These are phyloP conservation scores for Crematogaster levior DNA, from an alignment of 2,888 invertebrate species.

Conservation along the genomic window DNA sequence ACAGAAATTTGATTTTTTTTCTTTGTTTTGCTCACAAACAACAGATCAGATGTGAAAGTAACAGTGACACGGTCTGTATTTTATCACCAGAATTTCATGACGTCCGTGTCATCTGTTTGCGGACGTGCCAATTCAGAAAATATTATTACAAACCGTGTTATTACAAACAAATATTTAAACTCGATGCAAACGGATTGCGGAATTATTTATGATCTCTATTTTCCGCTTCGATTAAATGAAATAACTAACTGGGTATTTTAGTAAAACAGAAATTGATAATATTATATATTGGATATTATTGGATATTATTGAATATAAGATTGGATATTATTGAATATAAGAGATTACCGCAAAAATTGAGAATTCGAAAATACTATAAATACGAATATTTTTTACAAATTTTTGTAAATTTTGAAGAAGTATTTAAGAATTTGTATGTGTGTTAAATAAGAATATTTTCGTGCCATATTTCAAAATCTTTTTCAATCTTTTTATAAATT, in stretches of 20 bases:
- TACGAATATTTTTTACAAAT: not conserved
- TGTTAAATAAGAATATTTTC: slow-evolving; percentile 8
- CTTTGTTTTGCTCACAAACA: not conserved
- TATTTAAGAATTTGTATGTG: not conserved
- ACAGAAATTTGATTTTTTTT: not conserved
- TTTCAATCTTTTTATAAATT: not conserved
- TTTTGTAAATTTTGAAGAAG: not conserved
- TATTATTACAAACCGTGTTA: not conserved
- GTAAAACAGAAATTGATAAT: not conserved
- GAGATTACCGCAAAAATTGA: not conserved
- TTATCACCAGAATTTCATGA: not conserved
- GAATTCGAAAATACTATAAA: not conserved
- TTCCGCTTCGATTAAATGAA: not conserved
- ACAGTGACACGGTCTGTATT: not conserved
- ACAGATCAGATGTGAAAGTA: slow-evolving; percentile 23
- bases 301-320: too few species aligned
- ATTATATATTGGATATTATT: too few species aligned
- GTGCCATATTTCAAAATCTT: not conserved
- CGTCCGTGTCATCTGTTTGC: not conserved
- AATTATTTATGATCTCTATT: slow-evolving; percentile 7
- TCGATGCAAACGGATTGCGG: not conserved
- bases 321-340: not conserved
- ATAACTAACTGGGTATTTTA: not conserved
- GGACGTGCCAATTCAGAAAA: slow-evolving; percentile 13
- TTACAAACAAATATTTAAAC: slow-evolving; percentile 28